Evolutionary conservation across 2,888 invertebrate species (phyloP).

Genomic region (Drosophila phalerata): DNA sequence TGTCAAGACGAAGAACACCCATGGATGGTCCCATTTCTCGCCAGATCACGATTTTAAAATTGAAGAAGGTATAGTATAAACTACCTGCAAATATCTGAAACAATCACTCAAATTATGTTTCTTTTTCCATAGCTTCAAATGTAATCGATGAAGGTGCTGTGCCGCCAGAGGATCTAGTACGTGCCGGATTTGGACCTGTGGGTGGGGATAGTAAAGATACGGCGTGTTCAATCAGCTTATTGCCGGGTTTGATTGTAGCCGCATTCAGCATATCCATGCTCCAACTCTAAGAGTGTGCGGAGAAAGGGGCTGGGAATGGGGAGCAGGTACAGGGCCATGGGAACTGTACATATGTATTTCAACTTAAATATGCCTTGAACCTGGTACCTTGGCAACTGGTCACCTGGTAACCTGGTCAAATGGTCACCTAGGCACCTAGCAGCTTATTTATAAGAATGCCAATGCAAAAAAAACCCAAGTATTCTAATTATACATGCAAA

Average conservation of each 20-base stretch:
- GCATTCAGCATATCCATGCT: slow-evolving; percentile 38
- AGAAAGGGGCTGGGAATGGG: not conserved
- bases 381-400: slow-evolving; percentile 32
- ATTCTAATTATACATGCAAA: slow-evolving; percentile 76
- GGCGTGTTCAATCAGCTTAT: slow-evolving; percentile 13
- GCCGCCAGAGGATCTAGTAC: slow-evolving; percentile 73
- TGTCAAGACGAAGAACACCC: slow-evolving; percentile 81
- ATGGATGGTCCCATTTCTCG: slow-evolving; percentile 84
- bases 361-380: slow-evolving; percentile 4
- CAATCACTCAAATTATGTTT: not conserved
- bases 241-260: slow-evolving; percentile 18
- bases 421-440: slow-evolving; percentile 29
- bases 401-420: slow-evolving; percentile 17
- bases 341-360: slow-evolving; percentile 31
- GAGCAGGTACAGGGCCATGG: slow-evolving; percentile 16
- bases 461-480: slow-evolving; percentile 62
- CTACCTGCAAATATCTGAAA: not conserved
- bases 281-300: slow-evolving; percentile 49
- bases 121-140: slow-evolving; percentile 25
- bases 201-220: slow-evolving; percentile 10
- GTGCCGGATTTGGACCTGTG: slow-evolving; percentile 68
- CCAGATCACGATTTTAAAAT: slow-evolving; percentile 75
- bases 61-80: slow-evolving; percentile 46
- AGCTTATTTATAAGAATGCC: slow-evolving; percentile 51
- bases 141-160: slow-evolving; percentile 42